These are phyloP conservation scores for Scolopax bukidnonensis DNA, from an alignment of 2,797 vertebrate genomes.

Conservation along the genomic window DNA sequence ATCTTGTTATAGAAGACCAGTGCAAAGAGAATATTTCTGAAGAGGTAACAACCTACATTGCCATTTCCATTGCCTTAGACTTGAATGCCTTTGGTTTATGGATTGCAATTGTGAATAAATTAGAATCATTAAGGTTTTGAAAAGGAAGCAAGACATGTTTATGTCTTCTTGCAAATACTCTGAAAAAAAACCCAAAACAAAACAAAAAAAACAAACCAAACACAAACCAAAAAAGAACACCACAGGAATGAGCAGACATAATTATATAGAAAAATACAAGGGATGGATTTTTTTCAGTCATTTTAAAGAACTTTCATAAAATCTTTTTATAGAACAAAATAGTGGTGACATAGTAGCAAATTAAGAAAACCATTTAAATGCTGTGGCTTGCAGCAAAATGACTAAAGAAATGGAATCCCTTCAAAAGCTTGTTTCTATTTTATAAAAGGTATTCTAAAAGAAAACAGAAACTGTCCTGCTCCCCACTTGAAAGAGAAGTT, in stretches of 20 bases:
- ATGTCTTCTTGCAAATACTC: neutral
- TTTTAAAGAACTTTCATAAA: neutral
- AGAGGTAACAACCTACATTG: neutral
- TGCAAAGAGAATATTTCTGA: neutral
- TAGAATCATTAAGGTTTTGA: neutral
- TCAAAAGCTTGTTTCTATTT: neutral
- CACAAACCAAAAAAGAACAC: too few species aligned
- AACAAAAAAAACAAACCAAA: too few species aligned
- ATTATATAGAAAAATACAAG: neutral
- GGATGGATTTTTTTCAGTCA: neutral
- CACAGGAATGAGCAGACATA: neutral
- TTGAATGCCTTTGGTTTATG: neutral
- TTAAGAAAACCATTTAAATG: neutral
- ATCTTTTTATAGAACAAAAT: neutral
- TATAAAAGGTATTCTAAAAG: neutral
- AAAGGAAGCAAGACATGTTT: neutral
- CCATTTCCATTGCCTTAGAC: neutral
- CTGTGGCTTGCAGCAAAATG: neutral
- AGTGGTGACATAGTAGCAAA: neutral
- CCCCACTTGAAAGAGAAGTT: neutral
- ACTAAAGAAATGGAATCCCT: neutral
- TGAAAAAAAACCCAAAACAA: neutral
- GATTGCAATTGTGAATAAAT: neutral
- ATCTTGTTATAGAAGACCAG: neutral
- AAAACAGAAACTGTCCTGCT: neutral